phyloP scores from a whole-genome alignment of 2,797 vertebrate species.

The Strix occidentalis region DNA sequence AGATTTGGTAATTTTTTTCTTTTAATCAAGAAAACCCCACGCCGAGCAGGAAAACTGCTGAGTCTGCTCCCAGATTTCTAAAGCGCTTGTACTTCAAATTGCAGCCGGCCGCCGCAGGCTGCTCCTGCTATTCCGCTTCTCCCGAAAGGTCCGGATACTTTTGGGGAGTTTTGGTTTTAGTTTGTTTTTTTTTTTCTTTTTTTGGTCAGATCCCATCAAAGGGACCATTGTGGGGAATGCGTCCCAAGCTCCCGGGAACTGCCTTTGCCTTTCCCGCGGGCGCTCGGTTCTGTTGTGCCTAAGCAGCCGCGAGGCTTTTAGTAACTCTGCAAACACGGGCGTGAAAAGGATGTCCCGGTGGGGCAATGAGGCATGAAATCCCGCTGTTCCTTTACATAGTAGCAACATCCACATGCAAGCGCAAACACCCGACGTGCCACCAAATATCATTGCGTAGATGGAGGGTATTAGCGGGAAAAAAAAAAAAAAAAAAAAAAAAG shows the following conservation, averaged over 20 bases:
- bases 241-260: background rate
- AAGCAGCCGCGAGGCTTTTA: background rate
- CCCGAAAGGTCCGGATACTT: background rate
- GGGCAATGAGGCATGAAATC: conserved; percentile 63
- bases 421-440: conserved; percentile 6
- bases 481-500: background rate
- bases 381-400: conserved; percentile 32
- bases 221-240: background rate
- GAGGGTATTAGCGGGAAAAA: background rate
- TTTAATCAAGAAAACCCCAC: background rate
- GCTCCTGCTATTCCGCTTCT: conserved; percentile 2
- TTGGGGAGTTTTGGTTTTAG: background rate
- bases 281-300: background rate
- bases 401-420: conserved; percentile 54
- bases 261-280: background rate
- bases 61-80: background rate
- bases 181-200: background rate
- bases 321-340: conserved; percentile 17
- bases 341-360: conserved; percentile 50
- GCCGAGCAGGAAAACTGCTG: background rate
- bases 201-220: conserved; percentile 19
- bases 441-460: background rate
- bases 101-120: background rate
- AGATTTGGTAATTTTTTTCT: background rate
- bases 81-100: background rate